phyloP scores from a whole-genome alignment of 2,797 vertebrate species.

The Carapus acus region DNA sequence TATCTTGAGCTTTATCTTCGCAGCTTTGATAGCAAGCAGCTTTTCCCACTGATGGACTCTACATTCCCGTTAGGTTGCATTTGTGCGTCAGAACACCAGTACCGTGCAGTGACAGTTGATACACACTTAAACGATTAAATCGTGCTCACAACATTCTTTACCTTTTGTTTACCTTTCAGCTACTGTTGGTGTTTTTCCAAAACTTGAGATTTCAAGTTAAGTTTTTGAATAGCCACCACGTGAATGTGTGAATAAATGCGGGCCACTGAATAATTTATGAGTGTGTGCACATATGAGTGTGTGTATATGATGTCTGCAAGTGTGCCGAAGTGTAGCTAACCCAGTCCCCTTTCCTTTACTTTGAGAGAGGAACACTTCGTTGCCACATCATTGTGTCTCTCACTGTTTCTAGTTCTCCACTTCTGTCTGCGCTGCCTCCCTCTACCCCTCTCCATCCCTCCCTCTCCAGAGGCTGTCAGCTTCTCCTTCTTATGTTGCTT shows the following conservation, averaged over 20 bases:
- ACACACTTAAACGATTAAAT: no score
- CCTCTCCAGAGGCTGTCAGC: constrained; percentile 62
- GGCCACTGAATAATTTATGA: not conserved
- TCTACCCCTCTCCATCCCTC: no score
- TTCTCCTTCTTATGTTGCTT: constrained; percentile 65
- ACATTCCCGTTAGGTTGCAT: no score
- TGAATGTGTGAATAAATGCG: constrained; percentile 8
- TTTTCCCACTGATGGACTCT: no score
- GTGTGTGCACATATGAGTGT: not conserved
- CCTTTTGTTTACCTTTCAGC: no score
- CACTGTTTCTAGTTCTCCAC: no score
- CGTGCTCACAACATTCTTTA: no score
- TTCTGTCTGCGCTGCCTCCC: no score
- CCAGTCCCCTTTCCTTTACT: constrained; percentile 30
- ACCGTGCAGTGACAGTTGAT: no score
- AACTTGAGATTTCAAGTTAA: constrained; percentile 1
- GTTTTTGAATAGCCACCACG: constrained; percentile 5
- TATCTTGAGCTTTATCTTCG: constrained; percentile 51
- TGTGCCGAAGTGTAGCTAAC: constrained; percentile 28
- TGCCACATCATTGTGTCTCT: constrained; percentile 46
- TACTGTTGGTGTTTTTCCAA: no score
- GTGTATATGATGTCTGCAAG: not conserved
- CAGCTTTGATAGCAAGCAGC: no score
- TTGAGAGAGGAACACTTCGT: constrained; percentile 29
- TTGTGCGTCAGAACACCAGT: no score